Evolutionary conservation across 2,113 vertebrate species (phyloP), one percentile per base, ranked within the genome.

Genomic region (Dipodomys merriami): DNA sequence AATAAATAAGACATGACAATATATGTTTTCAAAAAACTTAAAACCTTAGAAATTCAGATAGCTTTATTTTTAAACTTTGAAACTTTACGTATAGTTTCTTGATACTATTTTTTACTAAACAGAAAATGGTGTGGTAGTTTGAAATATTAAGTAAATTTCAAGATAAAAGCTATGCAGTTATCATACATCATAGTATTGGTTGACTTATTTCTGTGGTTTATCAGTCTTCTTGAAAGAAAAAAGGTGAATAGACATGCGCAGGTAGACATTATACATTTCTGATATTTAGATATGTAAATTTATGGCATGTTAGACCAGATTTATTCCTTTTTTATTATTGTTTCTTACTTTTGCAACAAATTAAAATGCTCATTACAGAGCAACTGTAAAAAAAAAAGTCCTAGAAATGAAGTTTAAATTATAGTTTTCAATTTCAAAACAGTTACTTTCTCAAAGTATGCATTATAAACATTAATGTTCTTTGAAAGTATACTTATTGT

Each of bases 11-110:
- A 89, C 8, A 78, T 65, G 62, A 82, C 88, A 82, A 39, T 23
- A n/a, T 35, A 64, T 62, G 67, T 88, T 89, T 94, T 81, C 16
- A 62, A 30, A 33, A 90, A 84, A 92, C 15, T 78, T 84, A 88
- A 85, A 78, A 4, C 19, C 53, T 57, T 67, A 72, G 8, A 64
- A 77, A n/a, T 25, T 92, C 29, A 93, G 10, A 78, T 79, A 73
- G 18, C 57, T 95, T 1, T 91, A 77, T 64, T 94, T 96, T 83
- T 91, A 93, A 92, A 83, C 68, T 84, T 87, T 92, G 25, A 15
- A 81, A 82, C 22, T 68, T 30, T 77, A 16, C 77, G 69, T 91
- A 10, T 9, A 22, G 23, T 91, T 91, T 89, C 9, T 22, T 93
- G 27, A 11, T 83, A 73, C 13, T 87, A 57, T 27, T 82, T 79